Evolutionary conservation across 2,888 invertebrate genomes (phyloP).

Genomic region (Hirtodrosophila duncani): DNA sequence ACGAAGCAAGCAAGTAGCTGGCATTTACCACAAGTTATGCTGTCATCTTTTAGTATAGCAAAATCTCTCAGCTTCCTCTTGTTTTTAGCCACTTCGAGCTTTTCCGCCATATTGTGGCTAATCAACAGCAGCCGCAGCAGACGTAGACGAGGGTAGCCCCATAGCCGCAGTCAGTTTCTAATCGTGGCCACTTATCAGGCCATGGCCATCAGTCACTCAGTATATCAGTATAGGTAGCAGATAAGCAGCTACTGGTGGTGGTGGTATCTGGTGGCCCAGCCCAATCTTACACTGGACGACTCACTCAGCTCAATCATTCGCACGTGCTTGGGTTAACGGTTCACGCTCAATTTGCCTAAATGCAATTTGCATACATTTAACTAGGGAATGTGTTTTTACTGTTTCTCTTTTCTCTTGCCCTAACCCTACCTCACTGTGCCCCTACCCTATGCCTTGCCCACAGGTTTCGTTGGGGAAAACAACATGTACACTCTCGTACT

Average conservation of each 20-base stretch:
- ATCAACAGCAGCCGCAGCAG: not conserved
- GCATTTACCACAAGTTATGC: conserved; percentile 1
- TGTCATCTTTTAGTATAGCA: too few species aligned
- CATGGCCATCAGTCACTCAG: conserved; percentile 13
- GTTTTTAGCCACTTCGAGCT: not conserved
- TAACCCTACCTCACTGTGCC: not conserved
- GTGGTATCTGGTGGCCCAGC: not conserved
- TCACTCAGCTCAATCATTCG: conserved; percentile 47
- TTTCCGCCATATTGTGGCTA: conserved; percentile 5
- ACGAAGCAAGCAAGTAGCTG: conserved; percentile 1
- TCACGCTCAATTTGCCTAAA: conserved; percentile 59
- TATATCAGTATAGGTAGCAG: conserved; percentile 13
- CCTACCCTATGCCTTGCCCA: conserved; percentile 10
- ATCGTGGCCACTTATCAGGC: conserved; percentile 29
- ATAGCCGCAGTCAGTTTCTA: conserved; percentile 12
- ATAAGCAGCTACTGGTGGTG: too few species aligned
- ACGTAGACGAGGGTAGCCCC: not conserved
- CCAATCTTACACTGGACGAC: not conserved
- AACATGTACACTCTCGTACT: too few species aligned
- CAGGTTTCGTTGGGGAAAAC: conserved; percentile 18
- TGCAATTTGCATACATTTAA: conserved; percentile 64
- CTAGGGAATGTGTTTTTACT: conserved; percentile 13
- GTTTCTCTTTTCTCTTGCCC: not conserved
- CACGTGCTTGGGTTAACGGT: conserved; percentile 57
- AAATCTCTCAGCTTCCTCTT: not conserved